Evolutionary conservation across 2,797 vertebrate genomes (phyloP).

Genomic region (Enoplosus armatus): DNA sequence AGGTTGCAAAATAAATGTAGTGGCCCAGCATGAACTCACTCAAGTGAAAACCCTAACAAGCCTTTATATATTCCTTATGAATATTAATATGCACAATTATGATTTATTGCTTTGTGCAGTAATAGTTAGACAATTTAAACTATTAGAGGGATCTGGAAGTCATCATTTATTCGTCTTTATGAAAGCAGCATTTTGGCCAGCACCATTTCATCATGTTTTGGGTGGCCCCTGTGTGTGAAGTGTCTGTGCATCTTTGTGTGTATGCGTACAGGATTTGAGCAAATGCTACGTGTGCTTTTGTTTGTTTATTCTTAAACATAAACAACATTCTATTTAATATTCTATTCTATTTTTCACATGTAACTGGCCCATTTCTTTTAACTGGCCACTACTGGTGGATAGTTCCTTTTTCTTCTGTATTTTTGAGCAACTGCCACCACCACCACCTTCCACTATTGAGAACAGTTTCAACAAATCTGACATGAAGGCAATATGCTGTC

Average conservation of each 20-base stretch:
- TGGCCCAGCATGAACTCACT: neutral
- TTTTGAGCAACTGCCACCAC: neutral
- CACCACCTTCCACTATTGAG: conserved; percentile 10
- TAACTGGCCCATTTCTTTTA: neutral
- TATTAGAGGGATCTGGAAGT: conserved; percentile 29
- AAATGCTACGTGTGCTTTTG: neutral
- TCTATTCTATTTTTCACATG: neutral
- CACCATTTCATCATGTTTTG: conserved; percentile 13
- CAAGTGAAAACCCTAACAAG: neutral
- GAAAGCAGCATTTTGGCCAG: conserved; percentile 20
- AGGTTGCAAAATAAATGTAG: neutral
- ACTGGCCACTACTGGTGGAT: neutral
- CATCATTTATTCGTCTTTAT: conserved; percentile 40
- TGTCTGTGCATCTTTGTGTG: neutral
- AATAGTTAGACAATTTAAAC: neutral
- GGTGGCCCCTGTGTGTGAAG: neutral
- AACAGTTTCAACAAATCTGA: conserved; percentile 29
- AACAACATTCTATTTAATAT: too few relatives aligned
- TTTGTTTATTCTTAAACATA: too few relatives aligned
- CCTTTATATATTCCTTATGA: neutral
- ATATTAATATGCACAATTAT: neutral
- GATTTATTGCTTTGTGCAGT: neutral
- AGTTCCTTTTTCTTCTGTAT: neutral
- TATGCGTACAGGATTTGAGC: neutral
- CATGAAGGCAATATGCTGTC: conserved; percentile 10